A percentile compares a stretch with the other conserved stretches of the same genome.
Conservation (phyloP, 2,888 invertebrate species). For the Polymixis lichenea region DNA sequence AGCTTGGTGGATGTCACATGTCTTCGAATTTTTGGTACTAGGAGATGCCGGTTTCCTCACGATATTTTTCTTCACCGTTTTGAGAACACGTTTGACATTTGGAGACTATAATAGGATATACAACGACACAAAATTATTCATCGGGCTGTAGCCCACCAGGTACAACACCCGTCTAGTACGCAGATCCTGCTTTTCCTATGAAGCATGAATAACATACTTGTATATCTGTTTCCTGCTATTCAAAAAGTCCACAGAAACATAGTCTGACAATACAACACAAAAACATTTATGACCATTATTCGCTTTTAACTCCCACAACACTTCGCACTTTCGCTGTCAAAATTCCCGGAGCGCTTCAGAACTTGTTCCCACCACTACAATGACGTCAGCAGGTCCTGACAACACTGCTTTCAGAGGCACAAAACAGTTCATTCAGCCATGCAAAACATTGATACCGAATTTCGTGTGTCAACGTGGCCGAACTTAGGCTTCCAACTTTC, state of each 20-base stretch:
- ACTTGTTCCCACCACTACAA: conserved; percentile 36
- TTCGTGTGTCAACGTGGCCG: conserved; percentile 50
- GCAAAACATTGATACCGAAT: conserved; percentile 61
- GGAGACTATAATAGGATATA: no score
- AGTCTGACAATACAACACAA: background rate
- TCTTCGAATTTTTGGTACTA: no score
- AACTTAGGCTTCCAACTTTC: conserved; percentile 56
- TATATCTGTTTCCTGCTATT: background rate
- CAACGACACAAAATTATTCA: no score
- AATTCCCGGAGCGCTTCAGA: conserved; percentile 21
- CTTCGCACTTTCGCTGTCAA: conserved; percentile 24
- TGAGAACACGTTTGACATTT: no score
- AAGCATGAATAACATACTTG: background rate
- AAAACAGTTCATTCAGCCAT: conserved; percentile 49
- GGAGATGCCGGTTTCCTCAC: no score
- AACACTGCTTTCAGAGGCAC: conserved; percentile 44
- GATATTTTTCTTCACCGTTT: no score
- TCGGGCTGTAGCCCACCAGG: background rate
- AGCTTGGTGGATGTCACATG: no score
- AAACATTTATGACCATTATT: background rate
- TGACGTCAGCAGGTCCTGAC: conserved; percentile 35
- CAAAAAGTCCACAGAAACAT: background rate
- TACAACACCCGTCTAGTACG: background rate
- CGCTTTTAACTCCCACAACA: background rate
- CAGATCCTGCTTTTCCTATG: background rate